These are phyloP conservation scores for Neosalanx taihuensis DNA, from an alignment of 2,797 vertebrate genomes.

Conservation along the genomic window DNA sequence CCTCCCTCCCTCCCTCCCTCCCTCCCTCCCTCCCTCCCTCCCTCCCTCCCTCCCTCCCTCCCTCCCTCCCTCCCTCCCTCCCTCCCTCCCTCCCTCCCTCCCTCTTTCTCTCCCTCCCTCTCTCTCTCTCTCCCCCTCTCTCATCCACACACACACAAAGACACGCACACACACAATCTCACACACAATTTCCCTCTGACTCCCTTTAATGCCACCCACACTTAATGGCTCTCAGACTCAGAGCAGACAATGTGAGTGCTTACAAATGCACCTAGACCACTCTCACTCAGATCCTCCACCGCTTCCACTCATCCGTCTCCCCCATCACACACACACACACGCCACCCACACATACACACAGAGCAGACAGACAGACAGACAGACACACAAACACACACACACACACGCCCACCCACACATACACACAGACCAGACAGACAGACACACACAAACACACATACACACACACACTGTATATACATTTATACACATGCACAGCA, in stretches of 20 bases:
- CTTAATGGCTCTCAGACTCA: constrained; percentile 55
- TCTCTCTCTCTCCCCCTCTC: constrained; percentile 42
- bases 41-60: constrained; percentile 24
- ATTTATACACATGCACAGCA: neutral
- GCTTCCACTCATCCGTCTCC: neutral
- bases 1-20: constrained; percentile 62
- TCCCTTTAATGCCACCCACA: constrained; percentile 46
- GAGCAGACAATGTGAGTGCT: constrained; percentile 57
- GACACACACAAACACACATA: neutral
- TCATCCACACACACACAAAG: neutral
- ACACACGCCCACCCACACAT: neutral
- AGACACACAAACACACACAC: constrained; percentile 4
- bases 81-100: neutral
- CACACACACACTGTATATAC: neutral
- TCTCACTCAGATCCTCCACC: constrained; percentile 2
- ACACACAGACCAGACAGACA: constrained; percentile 3
- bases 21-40: neutral
- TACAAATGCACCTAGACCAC: constrained; percentile 54
- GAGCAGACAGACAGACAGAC: neutral
- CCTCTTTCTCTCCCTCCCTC: constrained; percentile 52
- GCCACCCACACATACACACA: constrained; percentile 4
- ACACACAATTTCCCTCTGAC: constrained; percentile 62
- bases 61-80: constrained; percentile 58
- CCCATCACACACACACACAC: neutral
- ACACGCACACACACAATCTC: constrained; percentile 22